Evolutionary conservation across 2,797 vertebrate species (phyloP).

Genomic region (Sebastes itinus): DNA sequence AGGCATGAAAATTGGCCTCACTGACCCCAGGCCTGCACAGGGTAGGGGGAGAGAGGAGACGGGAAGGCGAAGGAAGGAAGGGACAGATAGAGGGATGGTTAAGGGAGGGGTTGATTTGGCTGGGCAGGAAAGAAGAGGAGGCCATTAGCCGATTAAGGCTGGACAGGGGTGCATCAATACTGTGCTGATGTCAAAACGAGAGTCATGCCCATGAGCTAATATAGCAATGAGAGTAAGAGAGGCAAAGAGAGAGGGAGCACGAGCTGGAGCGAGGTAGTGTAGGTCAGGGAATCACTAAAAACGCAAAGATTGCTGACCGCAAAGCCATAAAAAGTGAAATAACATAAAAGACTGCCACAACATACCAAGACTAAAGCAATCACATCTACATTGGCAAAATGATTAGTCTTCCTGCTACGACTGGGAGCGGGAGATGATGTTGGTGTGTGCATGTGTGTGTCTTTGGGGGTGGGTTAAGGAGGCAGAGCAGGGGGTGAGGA

Average conservation of each 20-base stretch:
- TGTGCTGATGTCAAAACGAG: conserved; percentile 79
- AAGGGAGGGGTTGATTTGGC: conserved; percentile 76
- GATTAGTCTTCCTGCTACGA: conserved; percentile 47
- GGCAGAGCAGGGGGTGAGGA: conserved; percentile 60
- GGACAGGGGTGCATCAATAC: conserved; percentile 83
- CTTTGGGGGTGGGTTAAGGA: conserved; percentile 57
- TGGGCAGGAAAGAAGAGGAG: conserved; percentile 76
- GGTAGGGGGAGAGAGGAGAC: conserved; percentile 57
- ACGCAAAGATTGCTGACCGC: conserved; percentile 59
- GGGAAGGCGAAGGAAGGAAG: conserved; percentile 59
- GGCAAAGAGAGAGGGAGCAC: conserved; percentile 43
- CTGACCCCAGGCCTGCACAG: conserved; percentile 74
- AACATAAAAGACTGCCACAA: conserved; percentile 58
- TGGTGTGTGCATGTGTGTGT: neutral
- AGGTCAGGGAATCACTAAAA: conserved; percentile 70
- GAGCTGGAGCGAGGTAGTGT: conserved; percentile 41
- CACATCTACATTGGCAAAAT: conserved; percentile 51
- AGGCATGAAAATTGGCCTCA: conserved; percentile 82
- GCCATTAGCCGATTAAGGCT: conserved; percentile 87
- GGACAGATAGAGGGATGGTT: conserved; percentile 64
- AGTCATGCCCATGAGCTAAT: conserved; percentile 77
- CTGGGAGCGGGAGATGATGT: neutral
- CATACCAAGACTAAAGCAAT: conserved; percentile 50
- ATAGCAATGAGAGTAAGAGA: conserved; percentile 65
- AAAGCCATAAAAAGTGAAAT: conserved; percentile 59